Percentiles rank a stretch among this genome's conserved stretches.
These are phyloP conservation scores for Centropristis striata DNA, from an alignment of 2,113 vertebrate species.

Conservation along the genomic window DNA sequence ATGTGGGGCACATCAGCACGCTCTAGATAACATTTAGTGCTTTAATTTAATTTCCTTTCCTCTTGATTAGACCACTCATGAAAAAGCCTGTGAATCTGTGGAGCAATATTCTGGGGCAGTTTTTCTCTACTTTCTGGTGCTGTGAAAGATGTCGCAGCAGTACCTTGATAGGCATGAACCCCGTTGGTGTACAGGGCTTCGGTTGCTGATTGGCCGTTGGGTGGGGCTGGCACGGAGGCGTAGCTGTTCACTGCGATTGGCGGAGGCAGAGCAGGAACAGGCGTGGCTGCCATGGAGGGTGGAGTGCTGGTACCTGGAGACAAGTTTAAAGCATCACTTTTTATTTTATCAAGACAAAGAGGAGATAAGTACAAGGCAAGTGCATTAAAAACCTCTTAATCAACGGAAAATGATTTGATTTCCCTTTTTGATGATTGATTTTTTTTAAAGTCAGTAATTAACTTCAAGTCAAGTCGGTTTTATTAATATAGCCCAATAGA, in stretches of 20 bases:
- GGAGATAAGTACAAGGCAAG: background rate
- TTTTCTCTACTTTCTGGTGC: background rate
- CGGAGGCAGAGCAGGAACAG: constrained; percentile 89
- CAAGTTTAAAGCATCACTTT: background rate
- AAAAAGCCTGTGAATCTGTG: constrained; percentile 20
- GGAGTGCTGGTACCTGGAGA: constrained; percentile 91
- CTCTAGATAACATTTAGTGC: constrained; percentile 45
- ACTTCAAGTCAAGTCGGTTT: no score
- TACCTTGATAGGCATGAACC: constrained; percentile 92
- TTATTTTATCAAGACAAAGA: background rate
- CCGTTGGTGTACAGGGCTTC: constrained; percentile 92
- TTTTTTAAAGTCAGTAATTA: background rate
- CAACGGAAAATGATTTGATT: background rate
- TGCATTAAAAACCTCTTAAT: background rate
- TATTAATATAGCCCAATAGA: no score
- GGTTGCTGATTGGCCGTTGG: constrained; percentile 88
- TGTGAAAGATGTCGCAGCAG: background rate
- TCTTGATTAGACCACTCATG: constrained; percentile 27
- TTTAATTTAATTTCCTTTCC: constrained; percentile 45
- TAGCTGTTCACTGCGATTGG: constrained; percentile 90
- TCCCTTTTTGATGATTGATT: background rate
- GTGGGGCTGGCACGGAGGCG: constrained; percentile 86
- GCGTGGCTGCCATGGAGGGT: constrained; percentile 90
- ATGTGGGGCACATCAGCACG: constrained; percentile 46
- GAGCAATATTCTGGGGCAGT: constrained; percentile 3